Percentiles rank a stretch among this genome's conserved stretches.
Conservation (phyloP, 1,140 invertebrate species). For the Amphibalanus amphitrite region DNA sequence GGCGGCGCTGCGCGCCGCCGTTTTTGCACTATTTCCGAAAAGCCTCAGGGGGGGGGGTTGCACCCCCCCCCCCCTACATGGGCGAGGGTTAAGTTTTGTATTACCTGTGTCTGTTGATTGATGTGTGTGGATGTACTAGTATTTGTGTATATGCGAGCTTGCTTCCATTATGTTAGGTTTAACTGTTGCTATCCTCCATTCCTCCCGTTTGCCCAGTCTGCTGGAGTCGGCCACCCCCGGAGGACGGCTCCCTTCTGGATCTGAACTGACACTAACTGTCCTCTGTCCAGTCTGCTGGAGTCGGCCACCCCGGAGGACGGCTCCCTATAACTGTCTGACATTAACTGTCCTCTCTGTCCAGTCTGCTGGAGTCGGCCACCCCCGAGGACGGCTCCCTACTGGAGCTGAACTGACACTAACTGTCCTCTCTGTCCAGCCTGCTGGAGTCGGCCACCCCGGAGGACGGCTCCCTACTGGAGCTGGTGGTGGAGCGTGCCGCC, state of each 20-base stretch:
- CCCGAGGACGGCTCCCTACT: neutral
- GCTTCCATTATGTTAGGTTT: too few relatives aligned
- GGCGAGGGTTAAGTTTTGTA: too few relatives aligned
- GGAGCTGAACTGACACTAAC: too few relatives aligned
- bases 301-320: neutral
- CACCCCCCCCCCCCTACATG: too few relatives aligned
- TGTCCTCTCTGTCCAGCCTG: neutral
- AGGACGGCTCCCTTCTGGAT: neutral
- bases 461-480: neutral
- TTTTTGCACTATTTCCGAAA: too few relatives aligned
- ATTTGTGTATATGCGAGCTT: too few relatives aligned
- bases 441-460: neutral
- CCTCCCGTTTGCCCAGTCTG: too few relatives aligned
- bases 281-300: constrained; percentile 2
- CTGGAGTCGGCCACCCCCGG: neutral
- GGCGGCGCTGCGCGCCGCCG: too few relatives aligned
- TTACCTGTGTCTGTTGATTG: too few relatives aligned
- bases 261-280: neutral
- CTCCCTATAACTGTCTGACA: neutral
- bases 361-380: neutral
- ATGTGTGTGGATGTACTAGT: too few relatives aligned
- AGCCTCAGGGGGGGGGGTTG: too few relatives aligned
- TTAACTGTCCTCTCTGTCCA: neutral
- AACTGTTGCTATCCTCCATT: too few relatives aligned
- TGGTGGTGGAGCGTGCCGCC: neutral